Conservation (phyloP, 2,113 vertebrate genomes). For the Nycticebus coucang region DNA sequence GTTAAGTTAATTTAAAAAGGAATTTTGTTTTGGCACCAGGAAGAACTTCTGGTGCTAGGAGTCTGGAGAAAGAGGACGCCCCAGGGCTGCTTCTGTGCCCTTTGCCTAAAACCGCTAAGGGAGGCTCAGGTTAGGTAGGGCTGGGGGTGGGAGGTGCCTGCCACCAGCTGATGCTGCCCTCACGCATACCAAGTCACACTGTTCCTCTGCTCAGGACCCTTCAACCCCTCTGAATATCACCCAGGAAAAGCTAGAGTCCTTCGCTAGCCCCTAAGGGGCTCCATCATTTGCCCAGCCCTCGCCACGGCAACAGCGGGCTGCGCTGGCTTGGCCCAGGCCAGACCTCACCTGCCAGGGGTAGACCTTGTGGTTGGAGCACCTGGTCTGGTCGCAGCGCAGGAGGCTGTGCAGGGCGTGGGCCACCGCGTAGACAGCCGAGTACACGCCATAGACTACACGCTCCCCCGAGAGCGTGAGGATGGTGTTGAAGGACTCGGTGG, state of each 20-base stretch:
- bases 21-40: neutral
- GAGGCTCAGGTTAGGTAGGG: too few relatives aligned
- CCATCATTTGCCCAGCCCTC: too few relatives aligned
- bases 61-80: neutral
- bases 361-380: conserved; percentile 79
- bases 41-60: neutral
- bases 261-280: neutral
- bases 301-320: neutral
- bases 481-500: conserved; percentile 1
- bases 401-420: conserved; percentile 88
- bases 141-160: fast-evolving
- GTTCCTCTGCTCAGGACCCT: neutral
- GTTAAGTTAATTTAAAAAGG: neutral
- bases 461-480: conserved; percentile 77
- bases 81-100: fast-evolving
- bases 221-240: neutral
- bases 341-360: conserved; percentile 87
- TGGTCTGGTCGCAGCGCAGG: conserved; percentile 82
- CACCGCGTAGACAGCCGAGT: conserved; percentile 87
- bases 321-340: fast-evolving
- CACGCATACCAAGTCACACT: fast-evolving
- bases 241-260: neutral
- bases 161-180: fast-evolving
- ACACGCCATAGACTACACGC: conserved; percentile 86
- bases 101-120: neutral